Base-by-base conservation (phyloP, 1,140 invertebrate species). In the Polyergus mexicanus region DNA sequence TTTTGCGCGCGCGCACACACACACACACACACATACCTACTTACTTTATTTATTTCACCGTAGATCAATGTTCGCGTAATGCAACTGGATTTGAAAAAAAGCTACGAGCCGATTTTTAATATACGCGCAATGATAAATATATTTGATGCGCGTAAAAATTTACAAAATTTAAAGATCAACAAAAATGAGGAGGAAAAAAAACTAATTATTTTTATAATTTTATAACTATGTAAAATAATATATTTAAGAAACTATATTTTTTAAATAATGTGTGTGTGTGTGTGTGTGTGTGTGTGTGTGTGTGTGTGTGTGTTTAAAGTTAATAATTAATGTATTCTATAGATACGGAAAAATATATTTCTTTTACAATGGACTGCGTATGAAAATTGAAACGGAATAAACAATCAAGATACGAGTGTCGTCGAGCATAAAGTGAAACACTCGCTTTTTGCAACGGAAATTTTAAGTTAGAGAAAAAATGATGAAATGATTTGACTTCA, bases 401-500 rank as follows among this genome's bases (percentile, higher is more conserved):
- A 32, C 10, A 10, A 65, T 65, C 41, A 63, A 5, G 51, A 58
- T 66, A 22, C 16, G 3, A 32, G 32, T 32, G 3, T 32, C 32
- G 32, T 32, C 32, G 32, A 68, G 13, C 32, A 1, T 6, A 11
- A 22, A 54, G 22, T 25, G 35, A 32, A 41, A 81, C 19, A 35
- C 66, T 68, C 74, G 28, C n/a, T 88, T 86, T 84, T 58, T 41
- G 72, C 44, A 16, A 28, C 77, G 77, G 78, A 89, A 89, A 44
- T 62, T 58, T 44, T n/a, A 74, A 60, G 32, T 32, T 32, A 32
- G 2, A 32, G 32, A 4, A 32, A 32, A 3, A 32, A 41, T 66
- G 78, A 86, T 74, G 72, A 74, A 28, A 13, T 80, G 77, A 41
- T 35, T 44, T 86, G 66, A 74, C 87, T 75, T 89, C 76, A 89